Percentiles rank a stretch among this genome's conserved stretches.
phyloP scores from a whole-genome alignment of 92 coral and sea anemone species.

The Hydrozoanthus gracilis region DNA sequence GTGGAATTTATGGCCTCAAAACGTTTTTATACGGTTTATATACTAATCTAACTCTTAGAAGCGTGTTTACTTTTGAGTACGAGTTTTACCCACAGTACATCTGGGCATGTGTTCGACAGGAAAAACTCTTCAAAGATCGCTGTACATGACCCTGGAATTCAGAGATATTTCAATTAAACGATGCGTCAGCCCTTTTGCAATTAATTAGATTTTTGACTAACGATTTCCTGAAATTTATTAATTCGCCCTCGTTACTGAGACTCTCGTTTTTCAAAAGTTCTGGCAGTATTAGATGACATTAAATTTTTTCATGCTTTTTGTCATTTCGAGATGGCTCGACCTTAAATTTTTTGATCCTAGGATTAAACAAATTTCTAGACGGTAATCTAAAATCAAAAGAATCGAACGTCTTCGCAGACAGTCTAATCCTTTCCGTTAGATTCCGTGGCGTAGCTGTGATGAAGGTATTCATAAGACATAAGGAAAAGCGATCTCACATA shows the following conservation, averaged over 20 bases:
- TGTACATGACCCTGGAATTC: too few relatives aligned
- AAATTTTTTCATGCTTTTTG: not conserved
- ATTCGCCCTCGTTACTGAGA: not conserved
- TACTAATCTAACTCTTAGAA: too few relatives aligned
- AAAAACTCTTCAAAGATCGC: too few relatives aligned
- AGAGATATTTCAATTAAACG: not conserved
- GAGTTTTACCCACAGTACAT: too few relatives aligned
- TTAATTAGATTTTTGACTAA: constrained; percentile 9
- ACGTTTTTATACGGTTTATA: too few relatives aligned
- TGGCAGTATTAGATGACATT: constrained; percentile 9
- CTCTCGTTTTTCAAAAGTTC: not conserved
- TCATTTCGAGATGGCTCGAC: not conserved
- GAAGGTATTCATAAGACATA: not conserved
- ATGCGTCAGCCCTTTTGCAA: not conserved
- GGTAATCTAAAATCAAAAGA: too few relatives aligned
- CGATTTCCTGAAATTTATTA: constrained; percentile 12
- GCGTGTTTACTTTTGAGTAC: too few relatives aligned
- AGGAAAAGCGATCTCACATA: not conserved
- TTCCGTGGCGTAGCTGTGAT: constrained; percentile 26
- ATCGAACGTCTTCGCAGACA: too few relatives aligned
- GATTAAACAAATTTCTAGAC: too few relatives aligned
- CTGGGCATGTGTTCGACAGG: too few relatives aligned
- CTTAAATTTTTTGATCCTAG: not conserved
- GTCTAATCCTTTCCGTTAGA: not conserved
- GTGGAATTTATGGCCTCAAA: too few relatives aligned